These are phyloP conservation scores for Sebastes taczanowskii DNA, from an alignment of 2,797 vertebrate genomes.

Conservation along the genomic window DNA sequence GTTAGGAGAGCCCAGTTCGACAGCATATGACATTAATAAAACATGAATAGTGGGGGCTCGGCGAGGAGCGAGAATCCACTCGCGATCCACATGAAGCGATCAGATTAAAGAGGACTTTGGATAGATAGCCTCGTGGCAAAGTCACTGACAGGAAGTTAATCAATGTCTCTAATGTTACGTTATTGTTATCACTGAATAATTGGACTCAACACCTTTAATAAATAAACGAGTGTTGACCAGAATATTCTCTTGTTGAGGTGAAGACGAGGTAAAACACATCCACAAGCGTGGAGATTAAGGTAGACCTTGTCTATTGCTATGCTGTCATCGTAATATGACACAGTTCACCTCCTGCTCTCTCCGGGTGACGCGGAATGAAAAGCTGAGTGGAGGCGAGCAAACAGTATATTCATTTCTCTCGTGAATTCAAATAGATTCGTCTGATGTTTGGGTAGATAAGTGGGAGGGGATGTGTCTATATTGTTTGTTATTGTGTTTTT, in stretches of 20 bases:
- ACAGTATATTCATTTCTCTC: constrained; percentile 21
- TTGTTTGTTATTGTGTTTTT: constrained; percentile 19
- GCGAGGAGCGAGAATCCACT: constrained; percentile 57
- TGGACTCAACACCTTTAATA: constrained; percentile 1
- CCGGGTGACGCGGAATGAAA: constrained; percentile 23
- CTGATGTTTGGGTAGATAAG: constrained; percentile 5
- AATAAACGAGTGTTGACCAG: not conserved
- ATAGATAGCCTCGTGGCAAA: constrained; percentile 43
- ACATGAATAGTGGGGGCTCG: constrained; percentile 70
- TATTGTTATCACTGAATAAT: constrained; percentile 32
- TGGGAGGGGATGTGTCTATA: not conserved
- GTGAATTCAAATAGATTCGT: constrained; percentile 40
- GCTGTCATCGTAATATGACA: constrained; percentile 17
- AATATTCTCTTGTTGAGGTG: not conserved
- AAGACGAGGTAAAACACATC: not conserved
- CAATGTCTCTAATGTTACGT: constrained; percentile 25
- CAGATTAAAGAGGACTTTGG: constrained; percentile 61
- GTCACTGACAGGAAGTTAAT: constrained; percentile 42
- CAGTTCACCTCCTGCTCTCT: constrained; percentile 13
- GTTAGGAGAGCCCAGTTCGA: constrained; percentile 75
- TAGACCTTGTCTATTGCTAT: not conserved
- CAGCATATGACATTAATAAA: constrained; percentile 84
- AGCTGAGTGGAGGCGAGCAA: constrained; percentile 1
- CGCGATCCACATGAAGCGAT: constrained; percentile 53
- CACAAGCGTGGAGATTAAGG: constrained; percentile 12